Conservation (phyloP, 1,140 invertebrate species). For the Drosophila asahinai region DNA sequence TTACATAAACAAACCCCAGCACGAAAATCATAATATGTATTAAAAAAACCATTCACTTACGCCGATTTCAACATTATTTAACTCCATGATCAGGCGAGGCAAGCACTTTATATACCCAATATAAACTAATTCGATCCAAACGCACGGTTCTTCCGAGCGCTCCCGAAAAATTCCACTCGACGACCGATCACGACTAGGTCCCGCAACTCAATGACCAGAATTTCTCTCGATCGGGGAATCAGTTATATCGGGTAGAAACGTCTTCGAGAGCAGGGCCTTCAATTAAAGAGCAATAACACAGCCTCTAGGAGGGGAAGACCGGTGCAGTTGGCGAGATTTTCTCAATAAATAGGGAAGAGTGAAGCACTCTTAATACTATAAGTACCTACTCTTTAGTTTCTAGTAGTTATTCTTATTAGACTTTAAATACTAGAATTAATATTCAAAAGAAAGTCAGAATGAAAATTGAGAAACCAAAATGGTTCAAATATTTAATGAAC, state of each 20-base stretch:
- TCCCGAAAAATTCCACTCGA: constrained; percentile 10
- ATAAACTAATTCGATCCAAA: constrained; percentile 35
- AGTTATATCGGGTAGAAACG: constrained; percentile 29
- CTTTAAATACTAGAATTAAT: neutral
- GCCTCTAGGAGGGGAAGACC: constrained; percentile 18
- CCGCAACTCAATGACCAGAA: constrained; percentile 52
- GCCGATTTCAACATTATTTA: constrained; percentile 54
- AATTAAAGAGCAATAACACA: constrained; percentile 33
- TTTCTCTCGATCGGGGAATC: constrained; percentile 46
- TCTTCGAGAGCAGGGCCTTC: constrained; percentile 7
- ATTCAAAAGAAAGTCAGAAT: neutral
- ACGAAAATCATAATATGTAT: neutral
- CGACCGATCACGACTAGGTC: constrained; percentile 43
- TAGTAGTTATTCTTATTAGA: neutral
- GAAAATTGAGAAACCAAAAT: neutral
- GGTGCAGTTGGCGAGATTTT: constrained; percentile 1
- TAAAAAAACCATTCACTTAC: constrained; percentile 27
- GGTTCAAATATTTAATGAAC: constrained; percentile 33
- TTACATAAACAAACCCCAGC: constrained; percentile 55
- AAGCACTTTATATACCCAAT: constrained; percentile 36
- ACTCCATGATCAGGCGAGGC: constrained; percentile 52
- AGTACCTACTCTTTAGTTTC: neutral
- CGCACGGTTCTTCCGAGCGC: neutral
- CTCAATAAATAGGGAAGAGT: constrained; percentile 6
- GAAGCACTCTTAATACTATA: constrained; percentile 2